Evolutionary conservation across 2,888 invertebrate genomes (phyloP).

Genomic region (Megamerina dolium): DNA sequence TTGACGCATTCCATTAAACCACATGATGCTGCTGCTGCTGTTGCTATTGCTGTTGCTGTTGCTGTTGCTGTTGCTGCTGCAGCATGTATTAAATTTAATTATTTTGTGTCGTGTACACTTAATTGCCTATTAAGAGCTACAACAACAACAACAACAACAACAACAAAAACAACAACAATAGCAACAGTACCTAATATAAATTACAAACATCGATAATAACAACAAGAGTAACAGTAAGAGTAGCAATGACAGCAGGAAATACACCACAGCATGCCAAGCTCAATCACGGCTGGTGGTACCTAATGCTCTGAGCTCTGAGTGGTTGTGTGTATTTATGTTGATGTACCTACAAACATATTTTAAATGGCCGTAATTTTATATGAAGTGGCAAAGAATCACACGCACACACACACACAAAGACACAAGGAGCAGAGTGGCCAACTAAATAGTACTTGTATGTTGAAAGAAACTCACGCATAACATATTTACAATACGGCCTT

Average conservation of each 20-base stretch:
- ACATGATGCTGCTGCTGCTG: too few species aligned
- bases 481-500: conserved; percentile 10
- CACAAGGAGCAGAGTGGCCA: too few species aligned
- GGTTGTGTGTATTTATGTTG: not conserved
- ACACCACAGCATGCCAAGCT: too few species aligned
- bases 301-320: not conserved
- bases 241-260: too few species aligned
- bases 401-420: too few species aligned
- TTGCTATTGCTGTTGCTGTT: too few species aligned
- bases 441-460: too few species aligned
- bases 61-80: too few species aligned
- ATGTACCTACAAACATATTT: conserved; percentile 1
- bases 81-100: conserved; percentile 41
- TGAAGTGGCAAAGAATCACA: not conserved
- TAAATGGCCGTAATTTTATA: conserved; percentile 4
- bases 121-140: conserved; percentile 45
- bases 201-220: too few species aligned
- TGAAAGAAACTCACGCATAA: conserved; percentile 7
- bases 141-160: conserved; percentile 14
- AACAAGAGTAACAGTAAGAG: too few species aligned
- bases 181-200: too few species aligned
- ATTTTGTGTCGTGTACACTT: conserved; percentile 48
- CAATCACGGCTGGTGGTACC: too few species aligned
- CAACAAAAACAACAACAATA: conserved; percentile 10
- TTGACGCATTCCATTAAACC: conserved; percentile 26